A percentile compares a stretch with the other conserved stretches of the same genome.
phyloP scores from a whole-genome alignment of 2,888 invertebrate genomes.

The Caenorhabditis sinica region DNA sequence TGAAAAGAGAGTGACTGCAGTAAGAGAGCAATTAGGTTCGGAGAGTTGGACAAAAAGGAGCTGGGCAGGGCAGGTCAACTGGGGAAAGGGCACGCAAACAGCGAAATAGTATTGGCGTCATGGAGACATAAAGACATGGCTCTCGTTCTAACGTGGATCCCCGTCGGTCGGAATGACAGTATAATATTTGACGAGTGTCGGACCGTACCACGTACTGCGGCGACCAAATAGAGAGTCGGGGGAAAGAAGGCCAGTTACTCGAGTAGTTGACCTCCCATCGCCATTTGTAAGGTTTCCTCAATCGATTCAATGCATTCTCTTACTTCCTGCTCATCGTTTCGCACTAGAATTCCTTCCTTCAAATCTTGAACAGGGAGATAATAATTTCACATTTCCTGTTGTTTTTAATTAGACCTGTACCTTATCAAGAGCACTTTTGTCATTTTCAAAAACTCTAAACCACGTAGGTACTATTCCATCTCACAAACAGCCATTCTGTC shows the following conservation, averaged over 20 bases:
- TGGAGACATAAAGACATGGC: conserved; percentile 22
- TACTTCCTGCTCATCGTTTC: neutral
- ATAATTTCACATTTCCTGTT: no score
- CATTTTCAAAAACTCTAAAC: no score
- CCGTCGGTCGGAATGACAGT: conserved; percentile 44
- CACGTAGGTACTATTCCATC: neutral
- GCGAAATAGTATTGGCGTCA: neutral
- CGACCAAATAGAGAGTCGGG: conserved; percentile 43
- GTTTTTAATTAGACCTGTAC: no score
- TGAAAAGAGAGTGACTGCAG: conserved; percentile 11
- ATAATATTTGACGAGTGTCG: conserved; percentile 69
- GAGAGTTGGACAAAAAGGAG: conserved; percentile 40
- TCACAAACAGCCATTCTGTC: conserved; percentile 11
- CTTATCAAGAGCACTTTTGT: no score
- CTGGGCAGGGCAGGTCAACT: conserved; percentile 62
- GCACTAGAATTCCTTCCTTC: neutral
- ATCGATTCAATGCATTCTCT: conserved; percentile 21
- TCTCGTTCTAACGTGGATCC: conserved; percentile 15
- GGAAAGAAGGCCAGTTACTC: conserved; percentile 42
- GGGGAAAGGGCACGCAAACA: conserved; percentile 63
- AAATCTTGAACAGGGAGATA: neutral
- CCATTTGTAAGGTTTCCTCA: conserved; percentile 33
- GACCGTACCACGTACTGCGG: conserved; percentile 69
- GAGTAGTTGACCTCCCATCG: conserved; percentile 37
- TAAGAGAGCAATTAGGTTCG: conserved; percentile 38